phyloP scores from a whole-genome alignment of 2,888 invertebrate species.

The Siphlonurus alternatus region DNA sequence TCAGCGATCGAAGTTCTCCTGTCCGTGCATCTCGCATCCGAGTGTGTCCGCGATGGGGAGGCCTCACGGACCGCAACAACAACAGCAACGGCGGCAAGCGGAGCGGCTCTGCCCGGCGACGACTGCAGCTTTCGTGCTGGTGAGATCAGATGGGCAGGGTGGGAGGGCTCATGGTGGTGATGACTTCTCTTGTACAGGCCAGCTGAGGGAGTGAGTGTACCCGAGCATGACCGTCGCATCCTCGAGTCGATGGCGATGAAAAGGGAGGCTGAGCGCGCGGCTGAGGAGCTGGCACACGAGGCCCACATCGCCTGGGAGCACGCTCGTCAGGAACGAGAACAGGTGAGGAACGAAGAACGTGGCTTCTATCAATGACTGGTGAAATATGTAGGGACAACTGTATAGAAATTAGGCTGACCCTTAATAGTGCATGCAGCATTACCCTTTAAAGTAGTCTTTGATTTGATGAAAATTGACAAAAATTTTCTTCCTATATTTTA shows the following conservation, averaged over 20 bases:
- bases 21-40: background rate
- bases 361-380: background rate
- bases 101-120: background rate
- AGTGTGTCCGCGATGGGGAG: background rate
- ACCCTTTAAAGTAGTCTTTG: too few relatives aligned
- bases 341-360: background rate
- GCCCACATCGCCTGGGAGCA: conserved; percentile 33
- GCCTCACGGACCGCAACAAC: background rate
- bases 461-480: too few relatives aligned
- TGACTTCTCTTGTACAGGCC: background rate
- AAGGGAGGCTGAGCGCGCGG: conserved; percentile 28
- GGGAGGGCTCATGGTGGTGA: too few relatives aligned
- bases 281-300: conserved; percentile 31
- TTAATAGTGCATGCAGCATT: too few relatives aligned
- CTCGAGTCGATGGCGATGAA: conserved; percentile 32
- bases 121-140: background rate
- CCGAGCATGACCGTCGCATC: conserved; percentile 33
- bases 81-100: background rate
- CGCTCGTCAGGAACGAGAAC: conserved; percentile 24
- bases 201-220: conserved; percentile 5
- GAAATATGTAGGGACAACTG: background rate
- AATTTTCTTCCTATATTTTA: too few relatives aligned
- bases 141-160: too few relatives aligned
- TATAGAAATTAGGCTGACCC: too few relatives aligned
- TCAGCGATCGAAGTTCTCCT: background rate